phyloP scores from a whole-genome alignment of 2,888 invertebrate species.

The Notocelia uddmanniana region DNA sequence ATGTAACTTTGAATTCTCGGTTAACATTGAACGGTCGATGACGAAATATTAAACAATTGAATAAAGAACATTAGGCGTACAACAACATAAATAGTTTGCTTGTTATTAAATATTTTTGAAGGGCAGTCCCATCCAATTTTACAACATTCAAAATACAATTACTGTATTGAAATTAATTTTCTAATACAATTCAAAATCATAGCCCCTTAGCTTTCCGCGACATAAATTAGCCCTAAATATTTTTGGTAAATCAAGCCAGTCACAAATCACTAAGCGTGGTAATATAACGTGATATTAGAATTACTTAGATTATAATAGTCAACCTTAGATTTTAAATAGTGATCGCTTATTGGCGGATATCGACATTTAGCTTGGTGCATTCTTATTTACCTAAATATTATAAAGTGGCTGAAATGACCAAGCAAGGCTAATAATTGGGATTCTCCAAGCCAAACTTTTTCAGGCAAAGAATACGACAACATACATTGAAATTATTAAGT shows the following conservation, averaged over 20 bases:
- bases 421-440: neutral
- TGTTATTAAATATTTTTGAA: neutral
- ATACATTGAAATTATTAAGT: neutral
- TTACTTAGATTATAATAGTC: conserved; percentile 27
- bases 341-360: conserved; percentile 30
- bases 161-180: neutral
- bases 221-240: neutral
- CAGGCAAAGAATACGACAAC: neutral
- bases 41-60: neutral
- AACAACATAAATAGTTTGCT: too few species aligned
- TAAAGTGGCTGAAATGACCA: neutral
- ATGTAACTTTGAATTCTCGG: neutral
- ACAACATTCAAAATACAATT: neutral
- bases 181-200: conserved; percentile 14
- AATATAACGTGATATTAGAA: conserved; percentile 15
- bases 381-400: conserved; percentile 18
- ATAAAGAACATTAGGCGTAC: neutral
- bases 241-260: conserved; percentile 13
- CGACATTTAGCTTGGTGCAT: conserved; percentile 16
- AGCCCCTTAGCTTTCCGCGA: conserved; percentile 12
- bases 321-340: conserved; percentile 31
- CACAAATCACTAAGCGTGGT: conserved; percentile 8
- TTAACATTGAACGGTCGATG: neutral
- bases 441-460: neutral
- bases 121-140: neutral